A percentile compares a stretch with the other conserved stretches of the same genome.
phyloP scores from a whole-genome alignment of 2,113 vertebrate genomes.

The Felis catus region DNA sequence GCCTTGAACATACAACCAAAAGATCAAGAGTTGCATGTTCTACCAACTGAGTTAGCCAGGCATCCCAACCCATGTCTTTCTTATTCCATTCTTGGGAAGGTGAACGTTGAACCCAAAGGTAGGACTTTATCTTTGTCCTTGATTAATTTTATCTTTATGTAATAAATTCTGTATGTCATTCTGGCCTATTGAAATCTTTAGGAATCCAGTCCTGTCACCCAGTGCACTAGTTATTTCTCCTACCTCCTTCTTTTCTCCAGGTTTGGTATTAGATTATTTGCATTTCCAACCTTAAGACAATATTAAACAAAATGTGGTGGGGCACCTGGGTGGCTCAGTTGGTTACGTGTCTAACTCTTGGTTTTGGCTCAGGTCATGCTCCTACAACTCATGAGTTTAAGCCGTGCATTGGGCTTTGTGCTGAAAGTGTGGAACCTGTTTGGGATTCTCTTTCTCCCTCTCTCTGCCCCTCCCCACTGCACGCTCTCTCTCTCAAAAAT shows the following conservation, averaged over 20 bases:
- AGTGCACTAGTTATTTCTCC: neutral
- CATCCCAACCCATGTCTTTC: neutral
- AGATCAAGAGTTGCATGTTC: neutral
- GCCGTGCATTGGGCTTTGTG: no score
- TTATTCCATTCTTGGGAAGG: neutral
- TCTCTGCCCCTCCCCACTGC: no score
- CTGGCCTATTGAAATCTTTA: neutral
- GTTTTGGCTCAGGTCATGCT: no score
- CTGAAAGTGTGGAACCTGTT: no score
- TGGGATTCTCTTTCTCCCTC: no score
- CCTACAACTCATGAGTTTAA: no score
- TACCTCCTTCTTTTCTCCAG: neutral
- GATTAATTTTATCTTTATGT: constrained; percentile 9
- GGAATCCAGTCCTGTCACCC: neutral
- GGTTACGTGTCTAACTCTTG: no score
- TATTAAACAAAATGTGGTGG: neutral
- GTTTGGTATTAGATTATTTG: neutral
- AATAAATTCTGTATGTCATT: constrained; percentile 2
- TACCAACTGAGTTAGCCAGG: neutral
- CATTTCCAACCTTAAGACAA: constrained; percentile 3
- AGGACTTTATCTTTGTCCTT: neutral
- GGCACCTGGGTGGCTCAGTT: no score
- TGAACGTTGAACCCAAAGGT: neutral
- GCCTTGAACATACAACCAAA: neutral
- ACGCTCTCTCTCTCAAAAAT: no score